phyloP scores from a whole-genome alignment of 1,140 invertebrate species.

The Rhopalosiphum padi region DNA sequence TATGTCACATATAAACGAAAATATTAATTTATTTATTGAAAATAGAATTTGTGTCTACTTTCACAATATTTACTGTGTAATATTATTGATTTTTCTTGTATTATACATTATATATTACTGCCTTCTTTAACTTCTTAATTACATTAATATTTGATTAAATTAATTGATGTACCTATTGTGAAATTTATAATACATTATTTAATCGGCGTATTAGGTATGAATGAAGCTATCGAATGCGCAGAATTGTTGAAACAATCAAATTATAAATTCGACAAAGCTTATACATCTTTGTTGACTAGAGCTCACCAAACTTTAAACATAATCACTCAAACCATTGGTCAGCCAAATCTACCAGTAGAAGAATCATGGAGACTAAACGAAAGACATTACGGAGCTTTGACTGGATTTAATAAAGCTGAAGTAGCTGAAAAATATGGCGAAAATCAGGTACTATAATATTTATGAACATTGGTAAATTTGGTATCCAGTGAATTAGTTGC shows the following conservation, averaged over 20 bases:
- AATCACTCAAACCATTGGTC: slow-evolving; percentile 69
- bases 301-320: slow-evolving; percentile 72
- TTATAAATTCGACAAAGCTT: slow-evolving; percentile 67
- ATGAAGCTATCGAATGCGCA: slow-evolving; percentile 46
- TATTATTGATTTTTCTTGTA: neutral
- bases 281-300: slow-evolving; percentile 72
- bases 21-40: neutral
- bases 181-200: neutral
- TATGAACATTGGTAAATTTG: neutral
- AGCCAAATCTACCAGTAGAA: slow-evolving; percentile 68
- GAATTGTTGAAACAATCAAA: slow-evolving; percentile 57
- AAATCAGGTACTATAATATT: slow-evolving; percentile 65
- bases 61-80: no score
- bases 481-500: no score
- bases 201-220: neutral
- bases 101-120: neutral
- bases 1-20: neutral
- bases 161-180: no score
- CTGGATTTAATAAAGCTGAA: slow-evolving; percentile 75
- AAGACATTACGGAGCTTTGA: slow-evolving; percentile 76
- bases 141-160: neutral
- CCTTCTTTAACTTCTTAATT: neutral
- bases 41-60: no score
- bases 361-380: slow-evolving; percentile 77
- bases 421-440: slow-evolving; percentile 75